Evolutionary conservation across 2,113 vertebrate species (phyloP), one percentile per base, ranked within the genome.

Genomic region (Tachysurus fulvidraco): DNA sequence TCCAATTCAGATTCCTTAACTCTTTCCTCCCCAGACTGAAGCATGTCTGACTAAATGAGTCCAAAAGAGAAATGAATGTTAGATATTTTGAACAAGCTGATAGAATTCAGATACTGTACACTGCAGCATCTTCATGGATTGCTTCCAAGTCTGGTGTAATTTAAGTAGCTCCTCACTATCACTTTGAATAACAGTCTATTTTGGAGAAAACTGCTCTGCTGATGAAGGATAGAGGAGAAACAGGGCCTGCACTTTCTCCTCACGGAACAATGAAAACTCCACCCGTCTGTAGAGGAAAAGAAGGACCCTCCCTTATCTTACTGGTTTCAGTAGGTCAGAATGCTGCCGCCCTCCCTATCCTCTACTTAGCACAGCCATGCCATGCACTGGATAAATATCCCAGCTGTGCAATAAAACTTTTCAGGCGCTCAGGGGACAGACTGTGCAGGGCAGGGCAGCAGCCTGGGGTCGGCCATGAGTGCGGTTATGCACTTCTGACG

Each of bases 321-420:
- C 89, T 81, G 87, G 30, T 88, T 87, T 83, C 73, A 55, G 65
- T 64, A 54, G 50, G 41, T 69, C 86, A 65, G 85, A 80, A 54
- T 65, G n/a, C 65, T 85, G 76, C 23, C 55, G 59, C 79, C 73
- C 77, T 85, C 89, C 71, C 69, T 89, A 50, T 86, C 80, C 88
- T 89, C 90, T 86, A 62, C 91, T 91, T 82, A 65, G 88, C 90
- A 91, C 89, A 92, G 64, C 93, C 85, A 90, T 92, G 92, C 92
- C 91, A 90, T 80, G 87, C 84, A 91, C 87, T 65, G 90, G 91
- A 89, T 93, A 92, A 89, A 91, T 93, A 91, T 93, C 92, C 84
- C 92, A 94, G 92, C 91, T 92, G 93, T 91, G 91, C 81, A 81
- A 85, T 91, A 91, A 91, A 90, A 89, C 89, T 90, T 87, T 84